phyloP scores from a whole-genome alignment of 64 coral and sea anemone genomes.

The Astreopora myriophthalma region DNA sequence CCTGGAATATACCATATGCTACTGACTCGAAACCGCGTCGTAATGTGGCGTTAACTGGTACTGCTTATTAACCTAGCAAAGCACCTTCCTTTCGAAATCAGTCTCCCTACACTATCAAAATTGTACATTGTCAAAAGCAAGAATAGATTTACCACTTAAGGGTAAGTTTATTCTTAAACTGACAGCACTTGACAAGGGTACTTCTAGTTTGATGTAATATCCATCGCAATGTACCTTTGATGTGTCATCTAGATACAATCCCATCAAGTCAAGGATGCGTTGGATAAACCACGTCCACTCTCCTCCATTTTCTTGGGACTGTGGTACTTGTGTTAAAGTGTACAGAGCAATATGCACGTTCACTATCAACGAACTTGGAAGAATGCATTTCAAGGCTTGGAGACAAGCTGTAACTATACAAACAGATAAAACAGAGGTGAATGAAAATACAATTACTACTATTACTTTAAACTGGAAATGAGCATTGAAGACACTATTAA shows the following conservation, averaged over 20 bases:
- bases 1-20: no score
- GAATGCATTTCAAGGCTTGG: slow-evolving; percentile 39
- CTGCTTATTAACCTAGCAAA: no score
- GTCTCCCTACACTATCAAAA: no score
- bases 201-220: not conserved
- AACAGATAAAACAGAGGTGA: not conserved
- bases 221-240: not conserved
- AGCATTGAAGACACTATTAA: no score
- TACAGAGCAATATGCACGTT: not conserved
- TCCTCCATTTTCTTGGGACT: not conserved
- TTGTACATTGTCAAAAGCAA: no score
- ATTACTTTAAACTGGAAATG: no score
- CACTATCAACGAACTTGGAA: slow-evolving; percentile 25
- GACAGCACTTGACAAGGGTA: not conserved
- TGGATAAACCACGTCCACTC: not conserved
- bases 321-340: not conserved
- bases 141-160: no score
- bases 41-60: no score
- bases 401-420: slow-evolving; percentile 36
- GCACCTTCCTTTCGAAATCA: no score
- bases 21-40: no score
- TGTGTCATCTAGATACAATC: not conserved
- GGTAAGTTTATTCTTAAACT: no score
- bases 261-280: not conserved
- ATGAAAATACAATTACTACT: no score